Conservation (phyloP, 2,888 invertebrate species). For the Esperia sulphurella region DNA sequence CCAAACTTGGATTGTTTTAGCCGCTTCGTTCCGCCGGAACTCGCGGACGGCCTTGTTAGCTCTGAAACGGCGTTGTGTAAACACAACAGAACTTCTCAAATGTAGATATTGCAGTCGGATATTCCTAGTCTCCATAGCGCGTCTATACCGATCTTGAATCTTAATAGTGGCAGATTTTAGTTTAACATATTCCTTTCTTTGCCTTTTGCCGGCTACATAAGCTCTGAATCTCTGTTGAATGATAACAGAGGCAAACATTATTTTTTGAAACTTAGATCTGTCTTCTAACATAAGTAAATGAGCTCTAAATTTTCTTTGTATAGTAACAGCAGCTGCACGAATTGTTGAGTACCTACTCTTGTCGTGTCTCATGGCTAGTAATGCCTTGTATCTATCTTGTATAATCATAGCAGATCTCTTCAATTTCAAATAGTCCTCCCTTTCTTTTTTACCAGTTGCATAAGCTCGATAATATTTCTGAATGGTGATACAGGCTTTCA, state of each 20-base stretch:
- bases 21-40: conserved; percentile 32
- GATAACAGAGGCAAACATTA: conserved; percentile 44
- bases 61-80: conserved; percentile 56
- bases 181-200: conserved; percentile 36
- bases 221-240: conserved; percentile 64
- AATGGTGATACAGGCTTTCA: conserved; percentile 49
- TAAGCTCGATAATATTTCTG: conserved; percentile 60
- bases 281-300: conserved; percentile 44
- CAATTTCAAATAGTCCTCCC: conserved; percentile 40
- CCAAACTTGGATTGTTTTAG: conserved; percentile 56
- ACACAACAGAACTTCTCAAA: conserved; percentile 35
- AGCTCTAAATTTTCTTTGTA: conserved; percentile 61
- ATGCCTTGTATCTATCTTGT: conserved; percentile 51
- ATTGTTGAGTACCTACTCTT: conserved; percentile 36
- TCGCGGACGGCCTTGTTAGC: conserved; percentile 31
- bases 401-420: conserved; percentile 35
- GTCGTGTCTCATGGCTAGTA: conserved; percentile 40
- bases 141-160: conserved; percentile 63
- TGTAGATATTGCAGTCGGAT: conserved; percentile 37
- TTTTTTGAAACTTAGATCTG: conserved; percentile 42
- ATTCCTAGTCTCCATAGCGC: conserved; percentile 30
- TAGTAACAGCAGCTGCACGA: conserved; percentile 24
- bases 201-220: conserved; percentile 32
- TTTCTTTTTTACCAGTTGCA: conserved; percentile 33
- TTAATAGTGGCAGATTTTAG: conserved; percentile 41